A percentile compares a stretch with the other conserved stretches of the same genome.
Conservation (phyloP, 2,797 vertebrate genomes). For the Avahi laniger region DNA sequence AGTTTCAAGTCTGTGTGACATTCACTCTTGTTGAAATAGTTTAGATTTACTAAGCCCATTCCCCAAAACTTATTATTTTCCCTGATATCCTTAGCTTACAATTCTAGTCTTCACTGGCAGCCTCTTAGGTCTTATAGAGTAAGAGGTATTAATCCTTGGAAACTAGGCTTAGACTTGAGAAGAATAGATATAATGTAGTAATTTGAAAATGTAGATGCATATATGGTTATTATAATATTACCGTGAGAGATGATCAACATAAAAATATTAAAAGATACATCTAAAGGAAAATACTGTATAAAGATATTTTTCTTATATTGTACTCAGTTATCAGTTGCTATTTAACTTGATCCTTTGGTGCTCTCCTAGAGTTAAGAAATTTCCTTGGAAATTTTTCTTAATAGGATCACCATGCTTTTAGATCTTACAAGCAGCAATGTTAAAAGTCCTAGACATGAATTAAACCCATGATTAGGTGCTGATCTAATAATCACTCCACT, state of each 20-base stretch:
- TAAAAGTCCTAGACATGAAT: not conserved
- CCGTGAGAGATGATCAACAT: not conserved
- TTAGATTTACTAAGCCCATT: not conserved
- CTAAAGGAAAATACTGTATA: not conserved
- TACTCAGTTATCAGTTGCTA: not conserved
- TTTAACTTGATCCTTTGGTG: not conserved
- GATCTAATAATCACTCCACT: not conserved
- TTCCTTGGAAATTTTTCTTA: slow-evolving; percentile 18
- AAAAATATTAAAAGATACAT: not conserved
- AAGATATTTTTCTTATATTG: not conserved
- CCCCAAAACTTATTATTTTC: not conserved
- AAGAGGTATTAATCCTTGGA: slow-evolving; percentile 15
- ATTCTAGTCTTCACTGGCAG: slow-evolving; percentile 15
- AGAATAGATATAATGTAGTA: not conserved
- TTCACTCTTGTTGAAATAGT: not conserved
- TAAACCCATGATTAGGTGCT: not conserved
- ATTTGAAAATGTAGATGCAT: not conserved
- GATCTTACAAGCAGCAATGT: not conserved
- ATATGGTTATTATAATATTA: not conserved
- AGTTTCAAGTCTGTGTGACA: not conserved
- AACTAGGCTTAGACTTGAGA: not conserved
- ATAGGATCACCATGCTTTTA: not conserved
- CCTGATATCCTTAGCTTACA: not conserved
- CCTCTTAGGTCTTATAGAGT: not conserved
- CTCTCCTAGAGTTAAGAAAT: not conserved